These are phyloP conservation scores for Nannoperca obscura DNA, from an alignment of 2,797 vertebrate species.

Conservation along the genomic window DNA sequence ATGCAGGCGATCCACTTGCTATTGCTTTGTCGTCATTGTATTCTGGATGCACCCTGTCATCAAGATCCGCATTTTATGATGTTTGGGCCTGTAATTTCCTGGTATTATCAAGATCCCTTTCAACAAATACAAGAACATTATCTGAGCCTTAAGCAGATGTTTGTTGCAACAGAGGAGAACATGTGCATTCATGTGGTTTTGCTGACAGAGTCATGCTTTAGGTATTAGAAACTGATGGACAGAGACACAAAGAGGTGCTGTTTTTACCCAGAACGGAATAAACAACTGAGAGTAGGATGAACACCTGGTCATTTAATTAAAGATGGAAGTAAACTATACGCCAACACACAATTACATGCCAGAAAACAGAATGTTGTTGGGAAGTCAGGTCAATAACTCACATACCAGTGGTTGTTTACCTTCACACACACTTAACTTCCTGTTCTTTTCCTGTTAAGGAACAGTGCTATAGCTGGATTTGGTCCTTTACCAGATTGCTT, in stretches of 20 bases:
- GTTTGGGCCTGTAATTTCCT: conserved; percentile 55
- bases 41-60: conserved; percentile 33
- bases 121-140: conserved; percentile 37
- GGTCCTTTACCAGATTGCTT: conserved; percentile 46
- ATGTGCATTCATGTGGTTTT: conserved; percentile 51
- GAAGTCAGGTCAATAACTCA: conserved; percentile 27
- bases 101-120: conserved; percentile 17
- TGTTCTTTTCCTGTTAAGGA: conserved; percentile 64
- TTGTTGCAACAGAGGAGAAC: conserved; percentile 13
- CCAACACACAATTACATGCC: conserved; percentile 12
- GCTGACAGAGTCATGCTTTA: conserved; percentile 36
- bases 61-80: conserved; percentile 28
- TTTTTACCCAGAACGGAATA: conserved; percentile 43
- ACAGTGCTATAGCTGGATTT: conserved; percentile 34
- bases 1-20: conserved; percentile 9
- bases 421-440: conserved; percentile 50
- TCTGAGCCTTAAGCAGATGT: conserved; percentile 50
- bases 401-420: conserved; percentile 47
- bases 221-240: conserved; percentile 42
- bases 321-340: conserved; percentile 28
- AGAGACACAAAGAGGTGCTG: conserved; percentile 32
- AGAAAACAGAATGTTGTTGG: conserved; percentile 14
- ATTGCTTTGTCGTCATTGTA: conserved; percentile 6
- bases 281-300: conserved; percentile 41
- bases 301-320: conserved; percentile 51